Evolutionary conservation across 2,797 vertebrate genomes (phyloP), one percentile per base, ranked within the genome.

Genomic region (Enteromius viviparus): DNA sequence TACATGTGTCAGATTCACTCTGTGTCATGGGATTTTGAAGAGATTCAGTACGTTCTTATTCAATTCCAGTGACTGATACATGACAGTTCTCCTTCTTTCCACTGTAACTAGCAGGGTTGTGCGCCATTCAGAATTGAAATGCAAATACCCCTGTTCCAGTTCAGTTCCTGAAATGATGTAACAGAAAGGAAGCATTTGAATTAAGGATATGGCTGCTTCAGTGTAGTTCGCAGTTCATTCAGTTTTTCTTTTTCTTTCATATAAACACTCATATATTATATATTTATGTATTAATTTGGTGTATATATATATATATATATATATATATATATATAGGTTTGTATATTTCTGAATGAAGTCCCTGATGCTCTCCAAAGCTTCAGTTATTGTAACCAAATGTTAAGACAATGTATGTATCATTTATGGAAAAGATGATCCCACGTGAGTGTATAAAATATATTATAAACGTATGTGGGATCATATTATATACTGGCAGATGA

Each of bases 51-150:
- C 19, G 14, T 74, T 74, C 69, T 42, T 60, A 14, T 77, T 83
- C 49, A 83, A 60, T 83, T 83, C 81, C 47, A 77, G 5, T 77
- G 81, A 83, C 74, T 34, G 74, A 69, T 58, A 68, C 49, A 34
- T 81, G 80, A 64, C 80, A 49, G 42, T 37, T 81, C 32, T 76
- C 37, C 14, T 10, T 32, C 47, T 55, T 15, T 66, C n/a, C 47
- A 76, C n/a, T 42, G n/a, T 45, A 75, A 15, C 62, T 66, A 64
- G 9, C 10, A 45, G 32, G 49, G 32, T n/a, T 55, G 49, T 37
- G 49, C 29, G 0, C 26, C 40, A 65, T 76, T 60, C 53, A 76
- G 21, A 42, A 60, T n/a, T 34, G 19, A 65, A 65, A 78, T 49
- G 58, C 17, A 29, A 64, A 77, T 74, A 6, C 14, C 17, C 47